Base-by-base conservation (phyloP, 1,140 invertebrate genomes). In the Lepidurus couesii region DNA sequence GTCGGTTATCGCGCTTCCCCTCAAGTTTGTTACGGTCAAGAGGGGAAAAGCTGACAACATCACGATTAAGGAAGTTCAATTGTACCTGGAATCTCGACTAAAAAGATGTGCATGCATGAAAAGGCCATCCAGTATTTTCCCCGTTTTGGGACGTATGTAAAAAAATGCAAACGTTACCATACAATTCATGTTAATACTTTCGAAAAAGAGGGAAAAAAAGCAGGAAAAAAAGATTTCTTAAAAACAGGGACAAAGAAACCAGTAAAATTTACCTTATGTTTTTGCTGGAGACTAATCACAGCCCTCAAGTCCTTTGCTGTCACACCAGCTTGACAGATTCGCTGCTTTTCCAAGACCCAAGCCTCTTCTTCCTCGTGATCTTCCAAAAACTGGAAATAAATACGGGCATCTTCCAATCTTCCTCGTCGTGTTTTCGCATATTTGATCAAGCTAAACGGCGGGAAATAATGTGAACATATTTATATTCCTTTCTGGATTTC, bases 351-450 rank as follows among this genome's bases (percentile, higher is more conserved):
- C 9, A 94, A 90, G 34, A 98, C 85, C 93, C 96, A 98, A 0
- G 93, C 92, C 86, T 95, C 95, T 85, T 97, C 95, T 81, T 96
- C 94, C 81, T 95, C 95, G 81, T 95, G 92, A 84, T 97, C 95
- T 78, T 95, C 92, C 76, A 98, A 87, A 85, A 99, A 98, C 84
- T 98, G 95, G 84, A 94, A 98, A 82, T 96, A 95, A 82, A 95
- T 94, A 80, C 95, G 88, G 0, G 95, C 95, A 80, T 97, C 94
- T 84, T 98, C 94, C 11, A 99, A 86, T 8, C 92, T 89, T 0
- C 90, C 90, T 78, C 95, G 91, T 21, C 96, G 89, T 79, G 92
- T 90, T 79, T 92, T 91, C 4, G 43, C 47, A 42, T 81, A 65
- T 42, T 75, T 47, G 34, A 77, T 75, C 26, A 77, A 78, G 77